Evolutionary conservation across 2,113 vertebrate genomes (phyloP).

Genomic region (Hirundichthys speculiger): DNA sequence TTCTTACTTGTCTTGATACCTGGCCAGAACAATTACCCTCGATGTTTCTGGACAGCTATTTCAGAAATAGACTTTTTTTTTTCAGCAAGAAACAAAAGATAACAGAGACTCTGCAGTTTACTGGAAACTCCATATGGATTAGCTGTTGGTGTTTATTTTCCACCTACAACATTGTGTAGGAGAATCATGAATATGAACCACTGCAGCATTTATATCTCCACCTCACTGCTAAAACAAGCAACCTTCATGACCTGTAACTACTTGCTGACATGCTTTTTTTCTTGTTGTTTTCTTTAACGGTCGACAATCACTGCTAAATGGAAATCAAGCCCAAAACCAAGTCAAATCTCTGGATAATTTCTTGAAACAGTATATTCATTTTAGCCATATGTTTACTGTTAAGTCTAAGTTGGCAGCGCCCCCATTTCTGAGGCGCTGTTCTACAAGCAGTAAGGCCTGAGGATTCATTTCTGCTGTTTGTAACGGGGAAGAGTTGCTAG

Average conservation of each 20-base stretch:
- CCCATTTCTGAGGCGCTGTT: conserved; percentile 20
- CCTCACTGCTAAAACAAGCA: conserved; percentile 18
- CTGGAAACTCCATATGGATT: background rate
- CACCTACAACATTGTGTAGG: background rate
- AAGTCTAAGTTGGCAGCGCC: background rate
- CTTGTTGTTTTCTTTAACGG: no score
- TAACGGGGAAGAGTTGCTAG: conserved; percentile 4
- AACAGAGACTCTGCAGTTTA: background rate
- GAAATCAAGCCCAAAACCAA: background rate
- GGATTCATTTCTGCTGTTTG: conserved; percentile 26
- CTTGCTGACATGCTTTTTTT: background rate
- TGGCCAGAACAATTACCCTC: background rate
- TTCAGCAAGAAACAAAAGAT: background rate
- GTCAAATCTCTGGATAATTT: no score
- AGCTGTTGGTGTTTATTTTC: background rate
- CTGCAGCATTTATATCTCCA: background rate
- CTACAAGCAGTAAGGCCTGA: conserved; percentile 9
- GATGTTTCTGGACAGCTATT: background rate
- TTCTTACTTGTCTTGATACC: conserved; percentile 22
- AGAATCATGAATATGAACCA: background rate
- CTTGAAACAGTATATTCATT: background rate
- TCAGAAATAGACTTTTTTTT: background rate
- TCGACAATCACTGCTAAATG: background rate
- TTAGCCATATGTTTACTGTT: background rate
- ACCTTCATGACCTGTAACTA: background rate